Evolutionary conservation across 1,140 invertebrate species (phyloP).

Genomic region (Neotoxoptera formosana): DNA sequence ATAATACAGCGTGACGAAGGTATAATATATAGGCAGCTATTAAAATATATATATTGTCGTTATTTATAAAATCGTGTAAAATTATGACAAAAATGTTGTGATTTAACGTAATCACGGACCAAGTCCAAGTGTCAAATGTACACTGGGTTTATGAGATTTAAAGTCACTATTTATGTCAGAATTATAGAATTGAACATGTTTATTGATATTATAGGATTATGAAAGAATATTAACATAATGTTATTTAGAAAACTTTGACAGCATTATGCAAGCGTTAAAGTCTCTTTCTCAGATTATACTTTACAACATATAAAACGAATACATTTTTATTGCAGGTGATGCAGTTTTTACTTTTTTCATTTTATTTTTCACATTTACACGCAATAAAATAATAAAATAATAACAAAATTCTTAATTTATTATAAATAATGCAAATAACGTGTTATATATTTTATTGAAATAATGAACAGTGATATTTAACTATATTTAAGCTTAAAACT

Average conservation of each 20-base stretch:
- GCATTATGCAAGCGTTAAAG: background rate
- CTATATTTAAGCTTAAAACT: background rate
- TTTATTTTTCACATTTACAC: background rate
- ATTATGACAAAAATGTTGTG: background rate
- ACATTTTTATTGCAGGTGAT: background rate
- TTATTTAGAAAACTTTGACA: background rate
- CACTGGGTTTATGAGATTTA: background rate
- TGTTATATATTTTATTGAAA: background rate
- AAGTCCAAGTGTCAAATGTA: background rate
- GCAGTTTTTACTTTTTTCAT: background rate
- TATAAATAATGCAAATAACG: background rate
- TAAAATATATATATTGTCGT: background rate
- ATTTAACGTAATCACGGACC: background rate
- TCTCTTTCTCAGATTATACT: background rate
- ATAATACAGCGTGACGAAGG: background rate
- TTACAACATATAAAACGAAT: background rate
- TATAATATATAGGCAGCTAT: background rate
- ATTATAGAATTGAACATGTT: background rate
- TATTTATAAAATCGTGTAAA: background rate
- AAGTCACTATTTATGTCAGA: background rate
- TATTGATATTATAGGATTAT: slow-evolving; percentile 23
- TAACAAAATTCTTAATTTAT: background rate
- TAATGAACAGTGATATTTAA: background rate
- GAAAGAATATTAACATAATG: background rate
- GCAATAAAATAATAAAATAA: background rate